Conservation (phyloP, 1,140 invertebrate species). For the Nymphalis io region DNA sequence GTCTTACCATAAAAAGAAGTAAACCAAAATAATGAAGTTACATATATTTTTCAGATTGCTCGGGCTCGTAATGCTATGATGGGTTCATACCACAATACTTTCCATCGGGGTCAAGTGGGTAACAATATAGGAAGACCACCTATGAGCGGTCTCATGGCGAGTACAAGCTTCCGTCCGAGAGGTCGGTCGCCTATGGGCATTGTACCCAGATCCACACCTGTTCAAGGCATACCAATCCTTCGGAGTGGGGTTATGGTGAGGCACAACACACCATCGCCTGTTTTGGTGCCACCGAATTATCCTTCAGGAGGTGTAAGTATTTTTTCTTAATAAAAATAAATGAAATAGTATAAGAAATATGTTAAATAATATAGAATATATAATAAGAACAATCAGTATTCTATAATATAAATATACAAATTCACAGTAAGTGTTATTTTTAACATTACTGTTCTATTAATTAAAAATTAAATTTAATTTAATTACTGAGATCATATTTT, state of each 20-base stretch:
- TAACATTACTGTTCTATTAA: too few relatives aligned
- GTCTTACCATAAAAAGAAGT: not conserved
- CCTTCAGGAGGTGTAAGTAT: constrained; percentile 39
- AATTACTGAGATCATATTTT: too few relatives aligned
- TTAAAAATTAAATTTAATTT: too few relatives aligned
- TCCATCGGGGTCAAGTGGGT: constrained; percentile 44
- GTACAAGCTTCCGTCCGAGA: constrained; percentile 41
- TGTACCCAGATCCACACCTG: constrained; percentile 39
- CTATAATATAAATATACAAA: too few relatives aligned
- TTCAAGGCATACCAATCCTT: constrained; percentile 56
- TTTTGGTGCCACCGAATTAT: constrained; percentile 27
- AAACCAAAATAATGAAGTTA: not conserved
- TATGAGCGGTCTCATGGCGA: constrained; percentile 41
- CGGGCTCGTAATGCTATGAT: constrained; percentile 69
- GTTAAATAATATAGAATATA: not conserved
- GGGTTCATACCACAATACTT: constrained; percentile 59
- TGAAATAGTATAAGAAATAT: not conserved
- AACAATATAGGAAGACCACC: constrained; percentile 29
- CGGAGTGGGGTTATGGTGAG: constrained; percentile 55
- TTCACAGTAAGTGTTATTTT: too few relatives aligned
- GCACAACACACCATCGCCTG: constrained; percentile 42
- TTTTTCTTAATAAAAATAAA: not conserved
- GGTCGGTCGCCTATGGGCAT: constrained; percentile 48
- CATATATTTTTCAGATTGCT: constrained; percentile 55
- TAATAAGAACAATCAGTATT: not conserved